A percentile compares a stretch with the other conserved stretches of the same genome.
Conservation (phyloP, 2,888 invertebrate species). For the Spisula subtruncata region DNA sequence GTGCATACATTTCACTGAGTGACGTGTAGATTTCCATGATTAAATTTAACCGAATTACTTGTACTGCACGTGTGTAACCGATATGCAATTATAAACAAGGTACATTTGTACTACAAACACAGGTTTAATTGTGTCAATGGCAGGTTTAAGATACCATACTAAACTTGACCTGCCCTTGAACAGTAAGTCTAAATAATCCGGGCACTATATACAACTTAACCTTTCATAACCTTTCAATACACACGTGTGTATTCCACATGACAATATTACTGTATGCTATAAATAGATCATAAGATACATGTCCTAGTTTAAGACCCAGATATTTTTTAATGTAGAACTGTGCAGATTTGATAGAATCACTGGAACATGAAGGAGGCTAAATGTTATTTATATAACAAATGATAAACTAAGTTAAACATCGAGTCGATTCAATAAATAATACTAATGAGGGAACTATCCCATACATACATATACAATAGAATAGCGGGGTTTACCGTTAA, state of each 20-base stretch:
- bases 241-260: constrained; percentile 47
- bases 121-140: constrained; percentile 26
- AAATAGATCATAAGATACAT: constrained; percentile 34
- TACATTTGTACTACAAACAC: neutral
- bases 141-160: neutral
- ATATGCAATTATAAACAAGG: neutral
- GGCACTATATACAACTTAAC: constrained; percentile 58
- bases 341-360: no score
- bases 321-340: neutral
- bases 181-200: neutral
- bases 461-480: no score
- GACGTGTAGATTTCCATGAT: no score
- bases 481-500: no score
- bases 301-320: constrained; percentile 2
- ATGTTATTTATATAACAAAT: no score
- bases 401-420: no score
- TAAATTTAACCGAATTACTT: no score
- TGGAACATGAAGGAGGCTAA: no score
- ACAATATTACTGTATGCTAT: constrained; percentile 9
- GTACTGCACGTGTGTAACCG: no score
- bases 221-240: constrained; percentile 42
- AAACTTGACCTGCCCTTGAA: constrained; percentile 61
- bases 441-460: no score
- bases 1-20: no score
- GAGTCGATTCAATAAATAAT: no score